A percentile compares a stretch with the other conserved stretches of the same genome.
Conservation (phyloP, 2,797 vertebrate genomes). For the Gambelia wislizenii region DNA sequence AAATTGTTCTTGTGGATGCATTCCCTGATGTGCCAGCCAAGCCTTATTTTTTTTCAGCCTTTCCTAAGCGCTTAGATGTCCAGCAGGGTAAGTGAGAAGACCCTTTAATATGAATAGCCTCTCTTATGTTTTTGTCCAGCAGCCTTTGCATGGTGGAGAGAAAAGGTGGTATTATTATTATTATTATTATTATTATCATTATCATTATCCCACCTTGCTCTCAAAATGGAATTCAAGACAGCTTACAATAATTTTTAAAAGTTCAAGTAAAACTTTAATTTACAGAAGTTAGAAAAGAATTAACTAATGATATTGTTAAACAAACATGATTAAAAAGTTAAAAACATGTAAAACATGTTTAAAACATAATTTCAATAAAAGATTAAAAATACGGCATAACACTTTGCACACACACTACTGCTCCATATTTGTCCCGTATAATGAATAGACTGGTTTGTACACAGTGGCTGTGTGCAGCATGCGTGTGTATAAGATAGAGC, state of each 20-base stretch:
- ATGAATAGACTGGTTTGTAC: not conserved
- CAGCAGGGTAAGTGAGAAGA: not conserved
- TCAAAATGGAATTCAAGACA: no score
- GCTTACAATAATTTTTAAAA: no score
- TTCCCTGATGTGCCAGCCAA: not conserved
- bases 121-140: not conserved
- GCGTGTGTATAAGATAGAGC: not conserved
- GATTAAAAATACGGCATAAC: no score
- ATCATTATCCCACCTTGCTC: no score
- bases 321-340: no score
- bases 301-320: no score
- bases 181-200: no score
- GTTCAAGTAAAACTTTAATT: no score
- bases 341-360: no score
- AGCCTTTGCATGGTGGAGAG: not conserved
- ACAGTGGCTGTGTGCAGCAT: not conserved
- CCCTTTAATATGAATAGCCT: not conserved
- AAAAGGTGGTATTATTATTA: not conserved
- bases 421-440: not conserved
- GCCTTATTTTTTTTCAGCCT: not conserved
- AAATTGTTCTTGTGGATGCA: not conserved
- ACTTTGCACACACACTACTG: no score
- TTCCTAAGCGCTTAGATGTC: not conserved
- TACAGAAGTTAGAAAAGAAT: no score
- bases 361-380: no score